Evolutionary conservation across 1,140 invertebrate genomes (phyloP), one percentile per base, ranked within the genome.

Genomic region (Atopsyche davidsoni): DNA sequence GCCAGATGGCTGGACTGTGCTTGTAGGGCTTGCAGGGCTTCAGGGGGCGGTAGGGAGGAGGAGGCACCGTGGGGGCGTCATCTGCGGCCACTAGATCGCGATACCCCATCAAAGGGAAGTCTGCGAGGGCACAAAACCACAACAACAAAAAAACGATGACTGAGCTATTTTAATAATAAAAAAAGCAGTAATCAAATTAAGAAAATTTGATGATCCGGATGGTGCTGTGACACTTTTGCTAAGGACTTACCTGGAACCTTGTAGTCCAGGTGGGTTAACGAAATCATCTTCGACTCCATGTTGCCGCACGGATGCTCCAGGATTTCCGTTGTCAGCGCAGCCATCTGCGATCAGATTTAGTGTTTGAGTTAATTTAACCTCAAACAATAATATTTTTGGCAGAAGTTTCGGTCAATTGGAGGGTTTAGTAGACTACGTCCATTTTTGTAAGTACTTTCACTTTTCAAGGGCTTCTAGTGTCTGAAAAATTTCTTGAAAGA

Each of bases 211-310:
- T 46, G 13, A 42, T 41, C 11, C n/a, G 4, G 13, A 11, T 13
- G 14, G 25, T 41, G 10, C 14, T 18, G 13, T 31, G 22, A 32
- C n/a, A 51, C n/a, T n/a, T n/a, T n/a, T n/a, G n/a, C n/a, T n/a
- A n/a, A n/a, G n/a, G n/a, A 34, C 31, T 65, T 46, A 75, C 78
- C 75, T 72, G 73, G 66, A 62, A 77, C 79, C 24, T 69, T 67
- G 51, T 69, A 80, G 38, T 78, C 78, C 0, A 70, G 72, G 63
- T 79, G 73, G 56, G 80, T 81, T 58, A 79, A 74, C 3, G 73
- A 77, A 21, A 69, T 64, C 75, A 80, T 78, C 60, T 75, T 75
- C 14, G 69, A 73, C 50, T 81, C 76, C 9, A 75, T 64, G 38
- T 69, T 69, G 50, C 77, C 73, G 51, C 77, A 78, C 0, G 69